Base-by-base conservation (phyloP, 92 coral and sea anemone genomes). In the Heteractis magnifica region DNA sequence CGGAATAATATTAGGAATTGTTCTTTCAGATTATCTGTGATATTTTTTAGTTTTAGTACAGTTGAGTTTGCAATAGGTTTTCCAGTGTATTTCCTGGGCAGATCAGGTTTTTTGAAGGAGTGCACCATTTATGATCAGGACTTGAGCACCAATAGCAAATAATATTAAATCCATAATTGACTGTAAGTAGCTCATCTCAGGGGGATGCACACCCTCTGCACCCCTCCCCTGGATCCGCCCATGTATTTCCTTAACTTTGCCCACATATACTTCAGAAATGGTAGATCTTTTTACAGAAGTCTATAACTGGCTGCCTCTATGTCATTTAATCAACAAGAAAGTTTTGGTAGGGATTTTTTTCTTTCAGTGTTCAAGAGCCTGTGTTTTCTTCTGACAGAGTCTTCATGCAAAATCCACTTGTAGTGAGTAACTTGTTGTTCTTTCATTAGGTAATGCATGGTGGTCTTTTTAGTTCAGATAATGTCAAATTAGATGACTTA, bases 261-360 rank as follows among this genome's bases (percentile, higher is more conserved):
- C 50, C 77, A 97, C 91, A 90, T 97, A 97, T 88, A 89, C 99
- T 56, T 49, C 95, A 75, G 93, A 92, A 51, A 97, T 97, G 99
- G 92, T 91, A 6, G 98, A 92, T 11, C 97, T 97, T 56, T 97
- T 97, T 72, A 97, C 99, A 21, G 99, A 97, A 72, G 99, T 97
- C 51, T 97, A 97, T 80, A 94, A 97, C 87, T 97, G 99, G 99
- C 83, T 97, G 50, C 99, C 99, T 5, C 90, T 97, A 34, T 94
- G 97, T 82, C 99, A 97, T 76, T 91, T 97, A 15, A 94, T 97
- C 75, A 89, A 94, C 81, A 78, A 90, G 56, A 94, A 84, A 94
- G 95, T 91, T 41, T 81, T 97, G 95, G 99, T 97, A 83, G 48
- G 94, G 55, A 4, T 65, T 55, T 0, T 52, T 5, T 16, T 12